These are phyloP conservation scores for Choloepus hoffmanni DNA, from an alignment of 2,113 vertebrate genomes.

Conservation along the genomic window DNA sequence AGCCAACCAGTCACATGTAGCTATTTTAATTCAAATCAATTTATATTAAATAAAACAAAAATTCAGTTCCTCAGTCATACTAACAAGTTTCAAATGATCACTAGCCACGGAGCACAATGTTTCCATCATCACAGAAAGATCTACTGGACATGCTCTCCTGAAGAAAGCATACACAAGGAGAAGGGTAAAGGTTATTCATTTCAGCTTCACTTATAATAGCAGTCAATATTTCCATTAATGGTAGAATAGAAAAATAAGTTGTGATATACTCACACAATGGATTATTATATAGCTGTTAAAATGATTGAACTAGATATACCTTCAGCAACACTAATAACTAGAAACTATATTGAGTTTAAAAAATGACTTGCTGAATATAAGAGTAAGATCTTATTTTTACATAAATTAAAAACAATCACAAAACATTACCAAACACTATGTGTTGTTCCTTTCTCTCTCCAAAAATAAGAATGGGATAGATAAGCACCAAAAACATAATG, in stretches of 20 bases:
- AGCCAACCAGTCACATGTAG: background rate
- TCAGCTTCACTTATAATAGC: background rate
- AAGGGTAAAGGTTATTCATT: background rate
- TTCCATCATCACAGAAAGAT: background rate
- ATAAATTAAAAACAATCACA: conserved; percentile 11
- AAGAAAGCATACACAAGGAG: background rate
- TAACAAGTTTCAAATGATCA: background rate
- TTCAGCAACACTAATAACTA: background rate
- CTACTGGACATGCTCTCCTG: background rate
- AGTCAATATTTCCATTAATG: background rate
- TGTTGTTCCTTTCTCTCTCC: background rate
- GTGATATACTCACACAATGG: background rate
- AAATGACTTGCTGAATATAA: background rate
- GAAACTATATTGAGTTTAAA: background rate
- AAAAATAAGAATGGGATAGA: background rate
- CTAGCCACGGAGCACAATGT: background rate
- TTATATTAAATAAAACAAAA: conserved; percentile 24
- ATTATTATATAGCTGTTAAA: background rate
- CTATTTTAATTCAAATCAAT: conserved; percentile 15
- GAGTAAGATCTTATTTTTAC: background rate
- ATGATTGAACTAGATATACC: background rate
- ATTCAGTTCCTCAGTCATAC: background rate
- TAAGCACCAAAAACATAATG: background rate
- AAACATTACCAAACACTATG: background rate
- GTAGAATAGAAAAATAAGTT: background rate